Conservation (phyloP, 2,113 vertebrate genomes). For the Eolophus roseicapilla region DNA sequence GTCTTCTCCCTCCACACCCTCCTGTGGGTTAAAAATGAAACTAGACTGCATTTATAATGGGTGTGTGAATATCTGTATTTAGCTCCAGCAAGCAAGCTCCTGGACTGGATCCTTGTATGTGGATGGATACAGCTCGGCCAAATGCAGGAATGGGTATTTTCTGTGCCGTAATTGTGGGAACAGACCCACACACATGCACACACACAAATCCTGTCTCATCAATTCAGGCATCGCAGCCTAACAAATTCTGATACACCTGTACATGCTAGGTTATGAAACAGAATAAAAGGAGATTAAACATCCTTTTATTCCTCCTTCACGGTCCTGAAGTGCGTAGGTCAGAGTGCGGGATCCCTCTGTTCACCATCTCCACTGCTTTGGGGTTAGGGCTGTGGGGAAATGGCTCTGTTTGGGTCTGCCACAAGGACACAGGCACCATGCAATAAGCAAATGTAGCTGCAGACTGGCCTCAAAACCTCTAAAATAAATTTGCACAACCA, state of each 20-base stretch:
- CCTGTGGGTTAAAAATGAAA: conserved; percentile 51
- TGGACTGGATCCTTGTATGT: neutral
- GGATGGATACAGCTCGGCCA: neutral
- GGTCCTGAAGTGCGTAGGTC: neutral
- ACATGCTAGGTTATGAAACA: neutral
- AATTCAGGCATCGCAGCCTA: neutral
- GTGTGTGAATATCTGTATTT: conserved; percentile 44
- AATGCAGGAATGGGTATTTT: neutral
- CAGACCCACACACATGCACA: rapidly evolving
- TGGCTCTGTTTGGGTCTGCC: rapidly evolving
- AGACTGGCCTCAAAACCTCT: neutral
- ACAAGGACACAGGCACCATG: rapidly evolving
- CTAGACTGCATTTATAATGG: conserved; percentile 37
- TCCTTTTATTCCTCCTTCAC: neutral
- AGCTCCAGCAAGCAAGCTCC: neutral
- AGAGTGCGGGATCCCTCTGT: neutral
- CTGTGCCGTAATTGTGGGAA: neutral
- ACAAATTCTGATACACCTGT: neutral
- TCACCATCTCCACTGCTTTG: rapidly evolving
- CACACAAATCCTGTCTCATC: neutral
- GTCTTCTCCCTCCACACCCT: conserved; percentile 38
- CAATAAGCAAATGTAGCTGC: neutral
- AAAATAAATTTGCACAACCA: rapidly evolving
- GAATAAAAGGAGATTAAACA: neutral
- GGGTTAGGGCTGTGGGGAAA: neutral